Evolutionary conservation across 1,140 invertebrate species (phyloP).

Genomic region (Temnothorax longispinosus): DNA sequence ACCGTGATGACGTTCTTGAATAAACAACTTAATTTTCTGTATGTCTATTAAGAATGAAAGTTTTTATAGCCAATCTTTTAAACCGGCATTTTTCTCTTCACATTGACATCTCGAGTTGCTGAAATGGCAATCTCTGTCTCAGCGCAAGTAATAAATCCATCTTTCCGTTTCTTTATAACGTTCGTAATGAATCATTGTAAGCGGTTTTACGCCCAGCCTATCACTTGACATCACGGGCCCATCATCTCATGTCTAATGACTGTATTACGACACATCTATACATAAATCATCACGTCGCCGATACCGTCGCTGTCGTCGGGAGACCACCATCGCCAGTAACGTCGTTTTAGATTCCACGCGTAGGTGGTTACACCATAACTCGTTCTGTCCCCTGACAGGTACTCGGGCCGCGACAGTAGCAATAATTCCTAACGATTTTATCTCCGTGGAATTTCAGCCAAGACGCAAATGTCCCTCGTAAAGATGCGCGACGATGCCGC

Average conservation of each 20-base stretch:
- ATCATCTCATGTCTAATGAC: constrained; percentile 22
- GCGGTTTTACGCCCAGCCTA: constrained; percentile 25
- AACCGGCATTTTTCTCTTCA: constrained; percentile 5
- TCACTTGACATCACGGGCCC: constrained; percentile 28
- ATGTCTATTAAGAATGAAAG: neutral
- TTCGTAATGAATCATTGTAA: constrained; percentile 54
- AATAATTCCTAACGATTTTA: constrained; percentile 82
- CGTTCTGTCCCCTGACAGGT: constrained; percentile 20
- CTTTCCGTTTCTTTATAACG: constrained; percentile 26
- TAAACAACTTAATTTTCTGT: constrained; percentile 20
- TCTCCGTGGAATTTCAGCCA: constrained; percentile 80
- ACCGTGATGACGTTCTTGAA: neutral
- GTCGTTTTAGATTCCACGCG: constrained; percentile 50
- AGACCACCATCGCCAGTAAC: constrained; percentile 51
- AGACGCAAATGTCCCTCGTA: constrained; percentile 80
- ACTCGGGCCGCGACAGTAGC: constrained; percentile 71
- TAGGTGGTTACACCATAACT: constrained; percentile 49
- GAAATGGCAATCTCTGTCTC: constrained; percentile 30
- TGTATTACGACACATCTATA: constrained; percentile 34
- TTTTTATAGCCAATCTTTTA: constrained; percentile 11
- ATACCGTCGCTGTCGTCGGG: constrained; percentile 49
- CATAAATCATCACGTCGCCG: constrained; percentile 56
- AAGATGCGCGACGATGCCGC: constrained; percentile 80
- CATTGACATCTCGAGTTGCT: neutral
- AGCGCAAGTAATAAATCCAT: constrained; percentile 34